Evolutionary conservation across 2,113 vertebrate species (phyloP), one percentile per base, ranked within the genome.

Genomic region (Nothobranchius furzeri): DNA sequence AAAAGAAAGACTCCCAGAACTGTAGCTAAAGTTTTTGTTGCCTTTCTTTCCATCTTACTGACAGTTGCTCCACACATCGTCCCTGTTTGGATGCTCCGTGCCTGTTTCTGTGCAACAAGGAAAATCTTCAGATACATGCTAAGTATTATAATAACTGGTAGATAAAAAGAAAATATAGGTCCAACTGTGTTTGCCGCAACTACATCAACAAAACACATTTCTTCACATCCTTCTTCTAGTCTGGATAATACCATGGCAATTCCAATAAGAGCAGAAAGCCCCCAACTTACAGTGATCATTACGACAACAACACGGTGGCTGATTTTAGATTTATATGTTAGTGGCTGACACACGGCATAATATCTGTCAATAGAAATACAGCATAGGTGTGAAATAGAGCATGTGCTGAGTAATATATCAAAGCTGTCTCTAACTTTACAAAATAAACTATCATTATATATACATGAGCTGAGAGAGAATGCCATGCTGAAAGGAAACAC

Each of bases 1-100:
- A 55, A 8, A 0, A 75, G 46, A 57, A 79, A 79, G 9, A 63
- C 47, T 43, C 77, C 77, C 20, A 79, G 35, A 12, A 79, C 67
- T 1, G 48, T 66, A 9, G 76, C 65, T 53, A 79, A 46, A 50
- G 76, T 73, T 60, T 68, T 54, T 7, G 69, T 72, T 35, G 69
- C 69, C 24, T 72, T 73, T 20, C 54, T 73, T 40, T 73, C 70
- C 48, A 40, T 73, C 40, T 52, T 65, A 46, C 47, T 64, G 47
- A 45, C 53, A 9, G 46, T 11, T 53, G 7, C 54, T 59, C 48
- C 20, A 30, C 17, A 52, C 56, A 51, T 62, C 7, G 12, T 49
- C 20, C 11, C 53, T 40, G 12, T 69, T 4, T 69, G 48, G 67
- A 69, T 69, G 57, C 67, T 69, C 2, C 37, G 57, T 45, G 37